Percentiles rank a stretch among this genome's conserved stretches.
These are phyloP conservation scores for Xenotilapia caudafasciata DNA, from an alignment of 2,113 vertebrate species.

Conservation along the genomic window DNA sequence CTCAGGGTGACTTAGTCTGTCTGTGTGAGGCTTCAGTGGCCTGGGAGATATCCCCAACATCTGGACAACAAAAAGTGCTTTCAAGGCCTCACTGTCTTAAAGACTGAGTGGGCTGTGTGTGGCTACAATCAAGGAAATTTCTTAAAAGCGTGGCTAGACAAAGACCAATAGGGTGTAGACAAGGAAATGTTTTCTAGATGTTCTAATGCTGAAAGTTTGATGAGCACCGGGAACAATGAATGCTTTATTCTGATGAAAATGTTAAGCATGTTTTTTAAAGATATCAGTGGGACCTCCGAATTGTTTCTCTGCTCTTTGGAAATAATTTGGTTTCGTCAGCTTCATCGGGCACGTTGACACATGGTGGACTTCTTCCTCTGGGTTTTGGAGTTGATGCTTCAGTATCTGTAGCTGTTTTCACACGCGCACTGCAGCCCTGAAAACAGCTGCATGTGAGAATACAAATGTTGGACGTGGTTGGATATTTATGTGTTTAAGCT, in stretches of 20 bases:
- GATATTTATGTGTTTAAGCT: not conserved
- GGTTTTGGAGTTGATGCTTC: not conserved
- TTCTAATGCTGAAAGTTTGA: not conserved
- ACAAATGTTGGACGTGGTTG: not conserved
- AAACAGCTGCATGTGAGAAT: not conserved
- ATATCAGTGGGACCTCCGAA: not conserved
- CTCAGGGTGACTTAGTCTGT: not conserved
- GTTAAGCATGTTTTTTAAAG: not conserved
- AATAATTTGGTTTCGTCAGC: not conserved
- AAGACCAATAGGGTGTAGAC: not conserved
- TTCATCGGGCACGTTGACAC: not conserved
- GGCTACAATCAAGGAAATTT: not conserved
- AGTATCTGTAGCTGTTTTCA: not conserved
- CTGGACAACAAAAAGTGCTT: constrained; percentile 7
- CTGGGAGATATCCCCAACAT: constrained; percentile 37
- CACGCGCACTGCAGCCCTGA: not conserved
- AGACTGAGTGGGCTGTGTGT: not conserved
- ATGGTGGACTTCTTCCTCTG: not conserved
- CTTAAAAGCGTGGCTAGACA: not conserved
- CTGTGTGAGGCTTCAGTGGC: not conserved
- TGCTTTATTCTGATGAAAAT: not conserved
- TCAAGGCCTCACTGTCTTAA: not conserved
- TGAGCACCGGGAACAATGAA: not conserved
- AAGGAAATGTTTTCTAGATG: not conserved
- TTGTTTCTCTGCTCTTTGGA: not conserved